Evolutionary conservation across 2,888 invertebrate species (phyloP), one percentile per base, ranked within the genome.

Genomic region (Criorhina ranunculi): DNA sequence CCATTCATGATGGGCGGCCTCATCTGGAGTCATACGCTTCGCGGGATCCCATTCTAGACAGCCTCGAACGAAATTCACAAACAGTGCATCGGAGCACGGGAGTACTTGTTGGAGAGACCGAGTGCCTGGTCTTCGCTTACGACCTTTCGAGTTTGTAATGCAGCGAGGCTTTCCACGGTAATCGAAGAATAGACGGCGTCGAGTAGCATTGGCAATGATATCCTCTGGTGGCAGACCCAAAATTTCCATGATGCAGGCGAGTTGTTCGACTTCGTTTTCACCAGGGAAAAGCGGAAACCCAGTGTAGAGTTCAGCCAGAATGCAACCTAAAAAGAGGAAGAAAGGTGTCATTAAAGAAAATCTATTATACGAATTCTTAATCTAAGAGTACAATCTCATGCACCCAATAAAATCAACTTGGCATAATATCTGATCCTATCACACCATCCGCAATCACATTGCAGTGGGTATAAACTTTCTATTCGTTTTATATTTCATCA

Each of bases 211-310:
- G 86, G 95, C 94, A 86, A 98, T 95, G 86, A 98, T 94, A 89
- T 96, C 95, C 76, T 96, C 96, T 1, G 98, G 97, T 2, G 99
- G 98, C 87, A 96, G 93, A 19, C 98, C 98, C 86, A 98, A 93
- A 70, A 98, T 95, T 93, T 99, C 98, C 98, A 99, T 98, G 89
- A 98, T 96, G 93, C 98, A 98, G 72, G 98, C 98, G 87, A 99
- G 94, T 92, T 99, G 98, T 90, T 98, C 99, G 81, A 97, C 96
- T 93, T 99, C 98, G 91, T 98, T 98, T 93, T 98, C 98, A 0
- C 98, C 98, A 29, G 98, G 98, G 92, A 98, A 98, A 79, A 99
- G 93, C 0, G 98, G 98, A 91, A 97, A 98, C 49, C 99, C 98
- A 6, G 98, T 98, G 91, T 98, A 98, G 64, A 99, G 94, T 93